Evolutionary conservation across 2,797 vertebrate genomes (phyloP), one percentile per base, ranked within the genome.

Genomic region (Leptatherina wallacei): DNA sequence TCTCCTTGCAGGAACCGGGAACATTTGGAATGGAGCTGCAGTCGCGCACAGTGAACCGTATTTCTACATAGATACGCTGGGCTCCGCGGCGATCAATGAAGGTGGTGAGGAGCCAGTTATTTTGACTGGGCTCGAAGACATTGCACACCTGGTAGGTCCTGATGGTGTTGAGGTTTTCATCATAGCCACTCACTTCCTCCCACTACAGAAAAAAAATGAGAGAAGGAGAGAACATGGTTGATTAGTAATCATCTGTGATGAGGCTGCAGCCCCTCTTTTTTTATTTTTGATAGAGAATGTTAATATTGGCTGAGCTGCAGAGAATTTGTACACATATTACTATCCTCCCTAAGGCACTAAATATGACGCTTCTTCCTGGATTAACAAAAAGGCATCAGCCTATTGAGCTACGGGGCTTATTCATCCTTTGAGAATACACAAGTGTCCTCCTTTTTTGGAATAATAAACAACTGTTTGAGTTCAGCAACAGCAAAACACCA

Each of bases 141-240:
- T 99, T 99, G 91, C 98, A 99, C 90, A 99, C 98, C 93, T 99
- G 98, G 93, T 99, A 99, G 0, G 98, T 99, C 78, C 97, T 95
- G 90, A 99, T 99, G 90, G 98, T 99, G 94, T 99, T 99, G 83
- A 99, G 96, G 93, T 99, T 99, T 89, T 99, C 98, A 66, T 99
- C 98, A 2, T 99, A 99, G 90, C 98, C 97, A 4, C 97, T 99
- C 83, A 99, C 98, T 92, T 99, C 98, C 92, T 99, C 98, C 98
- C 98, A 99, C 98, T 99, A 86, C 4, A 70, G 60, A 81, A 16
- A 36, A 70, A 66, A 0, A 11, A 69, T 68, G 18, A 78, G 49
- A 82, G 32, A 42, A 54, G 32, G 20, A 56, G 22, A 52, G 22
- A 55, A 73, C 24, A 80, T 13, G 59, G 56, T 42, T 69, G 57